A percentile compares a stretch with the other conserved stretches of the same genome.
Evolutionary conservation across 2,113 vertebrate genomes (phyloP).

Genomic region (Phalacrocorax carbo): DNA sequence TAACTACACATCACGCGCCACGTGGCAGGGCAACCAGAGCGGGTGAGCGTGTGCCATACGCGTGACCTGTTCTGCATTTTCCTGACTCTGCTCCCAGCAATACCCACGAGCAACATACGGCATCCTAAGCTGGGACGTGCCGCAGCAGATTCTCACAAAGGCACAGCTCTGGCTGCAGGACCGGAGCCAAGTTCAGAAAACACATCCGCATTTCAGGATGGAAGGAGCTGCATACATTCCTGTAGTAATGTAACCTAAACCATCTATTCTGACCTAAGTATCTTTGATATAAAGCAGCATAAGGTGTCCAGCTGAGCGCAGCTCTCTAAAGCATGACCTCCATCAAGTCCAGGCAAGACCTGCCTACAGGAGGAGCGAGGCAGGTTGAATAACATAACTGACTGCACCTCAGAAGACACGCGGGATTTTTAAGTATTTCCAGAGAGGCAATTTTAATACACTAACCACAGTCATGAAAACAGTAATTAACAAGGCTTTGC

Average conservation of each 20-base stretch:
- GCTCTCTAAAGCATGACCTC: background rate
- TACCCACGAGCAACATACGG: fast-evolving
- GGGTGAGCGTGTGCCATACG: background rate
- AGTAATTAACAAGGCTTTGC: background rate
- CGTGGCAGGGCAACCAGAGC: background rate
- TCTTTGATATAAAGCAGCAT: background rate
- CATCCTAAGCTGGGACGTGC: background rate
- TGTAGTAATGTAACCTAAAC: background rate
- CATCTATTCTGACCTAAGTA: background rate
- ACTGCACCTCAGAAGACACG: background rate
- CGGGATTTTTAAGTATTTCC: background rate
- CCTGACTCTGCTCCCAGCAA: background rate
- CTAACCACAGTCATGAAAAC: fast-evolving
- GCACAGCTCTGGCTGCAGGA: background rate
- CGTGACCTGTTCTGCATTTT: background rate
- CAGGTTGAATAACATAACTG: fast-evolving
- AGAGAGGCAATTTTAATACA: fast-evolving
- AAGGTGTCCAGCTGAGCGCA: background rate
- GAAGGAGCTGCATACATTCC: background rate
- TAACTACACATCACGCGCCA: fast-evolving
- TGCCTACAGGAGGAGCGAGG: background rate
- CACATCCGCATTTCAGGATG: background rate
- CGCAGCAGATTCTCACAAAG: background rate
- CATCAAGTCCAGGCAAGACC: background rate
- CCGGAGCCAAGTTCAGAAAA: background rate